Evolutionary conservation across 53 echinoderm and acorn worm species (phyloP), one percentile per base, ranked within the genome.

Genomic region (Glandiceps talaboti): DNA sequence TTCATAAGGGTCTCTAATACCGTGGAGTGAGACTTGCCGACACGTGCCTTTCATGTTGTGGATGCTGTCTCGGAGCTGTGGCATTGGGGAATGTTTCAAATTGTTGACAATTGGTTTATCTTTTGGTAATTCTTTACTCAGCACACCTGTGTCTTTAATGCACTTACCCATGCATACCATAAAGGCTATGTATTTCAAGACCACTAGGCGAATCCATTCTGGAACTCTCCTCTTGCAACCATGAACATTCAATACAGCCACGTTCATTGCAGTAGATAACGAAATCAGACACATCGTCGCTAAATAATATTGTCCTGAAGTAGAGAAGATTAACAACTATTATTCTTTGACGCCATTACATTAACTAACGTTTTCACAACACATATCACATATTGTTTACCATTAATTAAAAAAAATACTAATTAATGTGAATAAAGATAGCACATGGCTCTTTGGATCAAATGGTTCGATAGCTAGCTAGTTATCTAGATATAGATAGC

Each of bases 201-300:
- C 87, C 30, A 89, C n/a, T 28, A 33, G 80, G 14, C 91, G 87
- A 1, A 97, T 85, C 88, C 91, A 87, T 31, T 77, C 79, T 29
- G 97, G 97, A 1, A 97, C 93, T 74, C 90, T 20, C 6, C 64
- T 6, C 20, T 45, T 92, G 12, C 93, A 90, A 29, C 89, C 83
- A 64, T 97, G 93, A 78, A 97, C 92, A 78, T 97, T 97, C 72
- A 97, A 75, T 1, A 97, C 97, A 31, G 92, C 91, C 10, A 97
- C 97, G 83, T 97, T 97, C 93, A 93, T 97, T 31, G 93, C 97
- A 32, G 97, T 97, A 14, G 97, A 97, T 28, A 97, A 88, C 0
- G 97, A 93, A 32, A 97, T 97, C 77, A 97, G 84, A 77, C 92
- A 93, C 97, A 97, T 97, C 0, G 97, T 97, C 30, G 97, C 93